Conservation (phyloP, 2,113 vertebrate genomes). For the Scartelaos histophorus region DNA sequence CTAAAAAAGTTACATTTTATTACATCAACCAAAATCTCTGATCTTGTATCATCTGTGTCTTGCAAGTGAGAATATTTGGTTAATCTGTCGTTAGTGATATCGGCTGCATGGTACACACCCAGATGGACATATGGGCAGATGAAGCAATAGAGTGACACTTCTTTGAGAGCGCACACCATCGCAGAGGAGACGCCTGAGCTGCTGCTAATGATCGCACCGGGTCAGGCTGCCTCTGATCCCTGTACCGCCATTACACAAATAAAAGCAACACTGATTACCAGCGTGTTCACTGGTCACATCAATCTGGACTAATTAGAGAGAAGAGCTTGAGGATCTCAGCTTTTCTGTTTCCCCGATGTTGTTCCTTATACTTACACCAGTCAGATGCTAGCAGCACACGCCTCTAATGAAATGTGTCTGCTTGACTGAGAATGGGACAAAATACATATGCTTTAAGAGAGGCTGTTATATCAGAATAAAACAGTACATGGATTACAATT, state of each 20-base stretch:
- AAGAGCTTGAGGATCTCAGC: slow-evolving; percentile 58
- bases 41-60: slow-evolving; percentile 20
- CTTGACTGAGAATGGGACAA: slow-evolving; percentile 67
- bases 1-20: background rate
- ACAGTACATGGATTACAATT: background rate
- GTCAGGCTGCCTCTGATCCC: slow-evolving; percentile 69
- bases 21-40: background rate
- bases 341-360: slow-evolving; percentile 43
- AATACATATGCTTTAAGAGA: slow-evolving; percentile 50
- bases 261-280: slow-evolving; percentile 76
- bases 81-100: slow-evolving; percentile 38
- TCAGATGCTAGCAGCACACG: slow-evolving; percentile 38
- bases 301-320: slow-evolving; percentile 72
- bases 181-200: slow-evolving; percentile 37
- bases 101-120: slow-evolving; percentile 34
- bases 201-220: slow-evolving; percentile 73
- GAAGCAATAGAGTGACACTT: slow-evolving; percentile 45
- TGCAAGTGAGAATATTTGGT: slow-evolving; percentile 30
- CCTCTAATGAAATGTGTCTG: slow-evolving; percentile 64
- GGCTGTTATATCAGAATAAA: slow-evolving; percentile 47
- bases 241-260: slow-evolving; percentile 73
- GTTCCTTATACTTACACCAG: slow-evolving; percentile 41
- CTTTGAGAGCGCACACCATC: slow-evolving; percentile 31
- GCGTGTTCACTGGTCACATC: slow-evolving; percentile 69
- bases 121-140: slow-evolving; percentile 19